Evolutionary conservation across 1,140 invertebrate species (phyloP), one percentile per base, ranked within the genome.

Genomic region (Aporrectodea caliginosa): DNA sequence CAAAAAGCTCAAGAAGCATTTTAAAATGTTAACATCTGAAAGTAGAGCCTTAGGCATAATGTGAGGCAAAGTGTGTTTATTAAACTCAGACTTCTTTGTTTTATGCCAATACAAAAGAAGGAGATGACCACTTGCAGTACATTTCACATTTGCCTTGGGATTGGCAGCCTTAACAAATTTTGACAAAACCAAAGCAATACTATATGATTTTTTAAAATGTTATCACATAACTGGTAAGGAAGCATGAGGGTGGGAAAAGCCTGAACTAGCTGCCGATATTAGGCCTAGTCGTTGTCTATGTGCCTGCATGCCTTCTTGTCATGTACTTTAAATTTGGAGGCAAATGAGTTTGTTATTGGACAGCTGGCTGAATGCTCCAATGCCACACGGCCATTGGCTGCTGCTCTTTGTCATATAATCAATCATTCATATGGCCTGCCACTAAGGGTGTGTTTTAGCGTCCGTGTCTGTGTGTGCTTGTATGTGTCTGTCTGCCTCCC

Each of bases 281-380:
- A 12, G 43, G 43, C 6, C 6, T 58, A 22, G 6, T 58, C 6
- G 22, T 12, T 58, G 43, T 58, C 43, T 12, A 58, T 6, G 22
- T 58, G 43, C 22, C 22, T 58, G 22, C 43, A 58, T 12, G 43
- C 6, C 43, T 12, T 58, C 22, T 58, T 58, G 43, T 12, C 22
- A 12, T 6, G 43, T 58, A 58, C 22, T 58, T 58, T 58, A 58
- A 58, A 58, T 58, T 58, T 58, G 43, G 43, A 58, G 43, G 43
- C 43, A 58, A 58, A 58, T 58, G 43, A n/a, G n/a, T 58, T 58
- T 58, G 43, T 58, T 58, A 58, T 58, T 58, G 43, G 43, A 58
- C 43, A 12, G 43, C 43, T 58, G 43, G 22, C 43, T 58, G 43
- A 58, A 58, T 58, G 6, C 43, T 58, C 6, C 22, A 22, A 12